Base-by-base conservation (phyloP, 2,797 vertebrate genomes). In the Pangasius mekongensis region DNA sequence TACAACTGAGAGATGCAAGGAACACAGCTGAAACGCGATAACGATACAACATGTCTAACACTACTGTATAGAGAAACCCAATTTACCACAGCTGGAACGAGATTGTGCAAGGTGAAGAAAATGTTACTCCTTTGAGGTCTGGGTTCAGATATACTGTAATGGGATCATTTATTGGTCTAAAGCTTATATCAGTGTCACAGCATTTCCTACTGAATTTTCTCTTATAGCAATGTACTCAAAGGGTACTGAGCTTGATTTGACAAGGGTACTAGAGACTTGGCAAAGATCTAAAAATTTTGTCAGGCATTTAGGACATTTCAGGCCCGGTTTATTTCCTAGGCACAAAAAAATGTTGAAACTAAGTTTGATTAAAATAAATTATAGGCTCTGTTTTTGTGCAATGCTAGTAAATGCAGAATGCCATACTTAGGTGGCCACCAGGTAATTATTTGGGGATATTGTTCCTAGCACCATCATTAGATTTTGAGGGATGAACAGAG, bases 1-100 rank as follows among this genome's bases (percentile, higher is more conserved):
- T 58, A 54, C 82, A 74, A 54, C 84, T 27, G 62, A 89, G 82
- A 39, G 77, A 66, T 66, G 84, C 74, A 36, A 9, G 56, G 54
- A 87, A 69, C 52, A 22, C 33, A 76, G 88, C 64, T 73, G 66
- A 86, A 83, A 86, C 24, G 49, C 1, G 24, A 73, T 88, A 85
- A 90, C 60, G 62, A 78, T 74, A 76, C 76, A 20, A 56, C 86
- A 39, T 18, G 39, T 60, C 56, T 49, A 16, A 43, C 69, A 77
- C 84, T 43, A n/a, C n/a, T n/a, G n/a, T n/a, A 18, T 22, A 74
- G 62, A 83, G 62, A 82, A 74, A 56, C 82, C 39, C 56, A 67
- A 39, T 85, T 85, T 88, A 86, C 74, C 52, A 3, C 13, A 77
- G 58, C 39, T 64, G 24, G 69, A 89, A 85, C 33, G 33, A 14